Percentiles rank a stretch among this genome's conserved stretches.
These are phyloP conservation scores for Cryptoblepharus egeriae DNA, from an alignment of 2,797 vertebrate genomes.

Conservation along the genomic window DNA sequence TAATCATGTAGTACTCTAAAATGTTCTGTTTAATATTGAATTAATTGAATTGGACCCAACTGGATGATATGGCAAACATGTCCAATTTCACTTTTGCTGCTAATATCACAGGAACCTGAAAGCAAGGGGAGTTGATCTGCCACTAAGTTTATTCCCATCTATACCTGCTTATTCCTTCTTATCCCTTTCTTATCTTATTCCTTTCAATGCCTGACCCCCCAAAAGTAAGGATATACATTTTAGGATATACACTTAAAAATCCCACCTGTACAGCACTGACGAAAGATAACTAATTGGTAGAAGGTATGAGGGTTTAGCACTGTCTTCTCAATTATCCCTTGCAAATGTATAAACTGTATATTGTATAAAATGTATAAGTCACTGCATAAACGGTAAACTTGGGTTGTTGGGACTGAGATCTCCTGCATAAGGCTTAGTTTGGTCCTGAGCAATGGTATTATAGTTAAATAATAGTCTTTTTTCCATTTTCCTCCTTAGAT, in stretches of 20 bases:
- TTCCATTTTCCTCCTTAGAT: slow-evolving; percentile 80
- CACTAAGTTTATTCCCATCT: not conserved
- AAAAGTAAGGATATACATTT: too few relatives aligned
- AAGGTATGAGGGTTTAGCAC: too few relatives aligned
- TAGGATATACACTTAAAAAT: too few relatives aligned
- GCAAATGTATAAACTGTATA: not conserved
- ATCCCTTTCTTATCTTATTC: not conserved
- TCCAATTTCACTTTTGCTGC: not conserved
- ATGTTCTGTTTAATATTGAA: not conserved
- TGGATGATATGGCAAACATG: not conserved
- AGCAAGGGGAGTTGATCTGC: not conserved
- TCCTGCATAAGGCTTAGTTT: not conserved
- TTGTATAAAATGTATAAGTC: too few relatives aligned
- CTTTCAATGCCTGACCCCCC: not conserved
- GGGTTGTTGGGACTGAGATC: not conserved
- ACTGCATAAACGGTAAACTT: not conserved
- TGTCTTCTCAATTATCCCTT: too few relatives aligned
- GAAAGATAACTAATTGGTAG: too few relatives aligned
- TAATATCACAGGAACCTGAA: not conserved
- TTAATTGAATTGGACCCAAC: not conserved
- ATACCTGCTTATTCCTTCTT: not conserved
- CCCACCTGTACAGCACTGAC: too few relatives aligned
- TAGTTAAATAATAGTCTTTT: slow-evolving; percentile 30
- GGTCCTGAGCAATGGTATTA: accelerated
- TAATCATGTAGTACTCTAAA: not conserved